Base-by-base conservation (phyloP, 30 jellyfish, hydroid and myxozoan species). In the Aurelia sp. region DNA sequence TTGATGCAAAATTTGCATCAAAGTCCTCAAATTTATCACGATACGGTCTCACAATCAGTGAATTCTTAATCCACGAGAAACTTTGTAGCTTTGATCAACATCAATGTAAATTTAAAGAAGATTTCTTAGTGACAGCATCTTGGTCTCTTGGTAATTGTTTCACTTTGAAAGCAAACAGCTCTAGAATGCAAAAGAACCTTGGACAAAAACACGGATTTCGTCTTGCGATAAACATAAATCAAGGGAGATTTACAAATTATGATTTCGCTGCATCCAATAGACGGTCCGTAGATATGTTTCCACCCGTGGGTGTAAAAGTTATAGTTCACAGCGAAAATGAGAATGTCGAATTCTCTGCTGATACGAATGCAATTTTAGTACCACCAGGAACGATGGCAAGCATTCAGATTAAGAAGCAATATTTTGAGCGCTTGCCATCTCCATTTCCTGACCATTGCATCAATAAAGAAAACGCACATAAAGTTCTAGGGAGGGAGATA, bases 311-410 rank as follows among this genome's bases (percentile, higher is more conserved):
- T 21, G 69, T 13, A 59, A 59, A 13, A 13, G 69, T 59, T 0
- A 59, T 59, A 0, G 16, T 59, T 21, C 69, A 59, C 11, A 21
- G 16, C 31, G 69, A 12, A 4, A 59, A 59, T 6, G 69, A 59
- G 33, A 15, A 21, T 21, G 13, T 59, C 3, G 35, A 3, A 18
- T 59, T 59, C 33, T 59, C 16, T 59, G 69, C 69, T 3, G 33
- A 59, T 6, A 15, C 33, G 7, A 7, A 59, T 59, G 33, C 69
- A 18, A 59, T 59, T 59, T 13, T 59, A 15, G 69, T 21, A 1
- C 13, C 69, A 59, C 69, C 69, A 18, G 69, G 69, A 59, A 59
- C 69, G 2, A 59, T 59, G 69, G 16, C 69, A 13, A 15, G 69
- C 12, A 59, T 59, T 59, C 69, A 59, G 3, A 59, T 59, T 4